Base-by-base conservation (phyloP, 2,113 vertebrate genomes). In the Cheirogaleus medius region DNA sequence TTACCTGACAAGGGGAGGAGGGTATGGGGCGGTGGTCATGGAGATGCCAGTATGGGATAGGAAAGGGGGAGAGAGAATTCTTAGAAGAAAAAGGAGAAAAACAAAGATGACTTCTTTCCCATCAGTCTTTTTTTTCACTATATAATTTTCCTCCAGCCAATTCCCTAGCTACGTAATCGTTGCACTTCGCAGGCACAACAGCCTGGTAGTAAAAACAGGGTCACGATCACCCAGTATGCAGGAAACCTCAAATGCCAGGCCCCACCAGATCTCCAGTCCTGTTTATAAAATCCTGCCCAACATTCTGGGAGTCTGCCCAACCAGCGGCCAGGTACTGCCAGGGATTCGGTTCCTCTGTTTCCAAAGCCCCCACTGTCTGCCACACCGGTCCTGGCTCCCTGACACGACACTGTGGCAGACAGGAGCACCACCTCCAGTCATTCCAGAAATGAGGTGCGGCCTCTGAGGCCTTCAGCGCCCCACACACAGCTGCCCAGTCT, bases 381-480 rank as follows among this genome's bases (percentile, higher is more conserved):
- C 5, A 15, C 52, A 17, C 80, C 37, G 3, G 52, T 8, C 49
- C 20, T 15, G 66, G 14, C 21, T 60, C 39, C 58, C 71, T 23
- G 0, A 0, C 1, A 0, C 3, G 15, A 11, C 23, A 0, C 39
- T 17, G 18, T 10, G 54, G 21, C 32, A 69, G 14, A 47, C 0
- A 9, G 32, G 39, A 6, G 25, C 2, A 0, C 18, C 0, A 0
- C 32, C n/a, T 54, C 27, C 34, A 10, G 54, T 6, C 44, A 25
- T n/a, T 54, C 73, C 73, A 20, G 39, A 32, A 10, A 58, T 4
- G 42, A 83, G 1, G 18, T 39, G 42, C 21, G 32, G 15, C 56
- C 82, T 56, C 56, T 0, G 42, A 69, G 37, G 27, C 27, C 15
- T 13, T 5, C 6, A 6, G 23, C 34, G 29, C 3, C 76, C 17